These are phyloP conservation scores for Rhinoraja longicauda DNA, from an alignment of 2,797 vertebrate genomes.

Conservation along the genomic window DNA sequence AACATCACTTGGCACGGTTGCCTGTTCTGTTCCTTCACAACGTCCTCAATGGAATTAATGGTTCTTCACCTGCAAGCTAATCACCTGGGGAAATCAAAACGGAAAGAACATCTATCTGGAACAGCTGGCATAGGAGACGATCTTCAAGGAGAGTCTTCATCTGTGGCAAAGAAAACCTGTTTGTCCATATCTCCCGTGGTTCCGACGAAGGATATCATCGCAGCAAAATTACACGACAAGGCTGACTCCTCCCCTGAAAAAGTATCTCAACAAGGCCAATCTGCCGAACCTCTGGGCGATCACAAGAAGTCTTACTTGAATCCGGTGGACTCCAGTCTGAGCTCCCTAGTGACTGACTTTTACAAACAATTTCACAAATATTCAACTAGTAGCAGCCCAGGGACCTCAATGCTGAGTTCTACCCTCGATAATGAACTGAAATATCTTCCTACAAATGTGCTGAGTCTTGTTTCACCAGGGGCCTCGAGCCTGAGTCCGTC, in stretches of 20 bases:
- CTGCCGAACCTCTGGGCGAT: constrained; percentile 64
- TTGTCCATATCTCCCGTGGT: constrained; percentile 54
- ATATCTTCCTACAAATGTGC: constrained; percentile 63
- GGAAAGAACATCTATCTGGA: constrained; percentile 59
- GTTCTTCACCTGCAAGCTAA: constrained; percentile 95
- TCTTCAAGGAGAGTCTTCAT: constrained; percentile 60
- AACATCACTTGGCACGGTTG: constrained; percentile 93
- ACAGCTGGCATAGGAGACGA: constrained; percentile 66
- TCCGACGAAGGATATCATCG: constrained; percentile 58
- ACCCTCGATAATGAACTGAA: constrained; percentile 61
- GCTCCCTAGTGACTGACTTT: constrained; percentile 83
- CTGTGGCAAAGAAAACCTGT: constrained; percentile 52
- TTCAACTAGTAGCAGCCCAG: constrained; percentile 60
- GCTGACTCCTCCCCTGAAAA: constrained; percentile 57
- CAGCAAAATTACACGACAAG: constrained; percentile 57
- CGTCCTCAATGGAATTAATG: constrained; percentile 93
- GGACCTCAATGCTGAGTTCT: constrained; percentile 64
- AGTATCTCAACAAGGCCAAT: constrained; percentile 58
- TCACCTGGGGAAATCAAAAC: constrained; percentile 80
- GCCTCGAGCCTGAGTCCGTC: constrained; percentile 56
- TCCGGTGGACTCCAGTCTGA: constrained; percentile 74
- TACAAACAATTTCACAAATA: constrained; percentile 87
- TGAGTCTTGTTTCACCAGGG: constrained; percentile 61
- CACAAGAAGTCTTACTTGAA: constrained; percentile 65
- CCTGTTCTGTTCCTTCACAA: constrained; percentile 93